phyloP scores from a whole-genome alignment of 30 jellyfish, hydroid and myxozoan species.

The Pseudorhiza aurosa region DNA sequence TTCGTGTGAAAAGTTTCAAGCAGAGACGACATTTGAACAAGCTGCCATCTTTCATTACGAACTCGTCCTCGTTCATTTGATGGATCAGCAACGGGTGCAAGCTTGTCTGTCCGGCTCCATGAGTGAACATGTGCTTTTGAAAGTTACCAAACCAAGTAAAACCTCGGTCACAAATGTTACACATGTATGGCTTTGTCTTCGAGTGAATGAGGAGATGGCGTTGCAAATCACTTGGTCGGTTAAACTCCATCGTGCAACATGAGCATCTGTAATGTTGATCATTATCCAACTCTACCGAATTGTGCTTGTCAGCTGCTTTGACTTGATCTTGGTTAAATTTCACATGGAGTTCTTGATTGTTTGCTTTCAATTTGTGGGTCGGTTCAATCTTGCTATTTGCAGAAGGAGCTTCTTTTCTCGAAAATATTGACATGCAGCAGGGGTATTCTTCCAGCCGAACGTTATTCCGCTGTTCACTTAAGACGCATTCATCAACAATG shows the following conservation, averaged over 20 bases:
- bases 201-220: conserved; percentile 70
- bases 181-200: conserved; percentile 71
- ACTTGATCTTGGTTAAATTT: too few species aligned
- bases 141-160: conserved; percentile 97
- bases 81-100: conserved; percentile 32
- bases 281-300: background rate
- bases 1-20: conserved; percentile 73
- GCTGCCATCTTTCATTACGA: conserved; percentile 71
- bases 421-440: too few species aligned
- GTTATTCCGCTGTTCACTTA: too few species aligned
- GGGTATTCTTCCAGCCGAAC: too few species aligned
- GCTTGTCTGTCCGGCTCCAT: conserved; percentile 42
- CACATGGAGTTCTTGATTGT: too few species aligned
- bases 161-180: conserved; percentile 88
- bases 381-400: too few species aligned
- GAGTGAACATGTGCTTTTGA: conserved; percentile 88
- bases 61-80: conserved; percentile 72
- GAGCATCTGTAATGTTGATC: conserved; percentile 43
- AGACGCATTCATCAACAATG: too few species aligned
- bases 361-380: too few species aligned
- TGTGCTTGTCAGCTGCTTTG: too few species aligned
- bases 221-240: conserved; percentile 69
- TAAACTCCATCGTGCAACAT: conserved; percentile 57
- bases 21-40: conserved; percentile 83
- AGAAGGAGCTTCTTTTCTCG: too few species aligned